Evolutionary conservation across 2,888 invertebrate genomes (phyloP).

Genomic region (Trypoxylon attenuatum): DNA sequence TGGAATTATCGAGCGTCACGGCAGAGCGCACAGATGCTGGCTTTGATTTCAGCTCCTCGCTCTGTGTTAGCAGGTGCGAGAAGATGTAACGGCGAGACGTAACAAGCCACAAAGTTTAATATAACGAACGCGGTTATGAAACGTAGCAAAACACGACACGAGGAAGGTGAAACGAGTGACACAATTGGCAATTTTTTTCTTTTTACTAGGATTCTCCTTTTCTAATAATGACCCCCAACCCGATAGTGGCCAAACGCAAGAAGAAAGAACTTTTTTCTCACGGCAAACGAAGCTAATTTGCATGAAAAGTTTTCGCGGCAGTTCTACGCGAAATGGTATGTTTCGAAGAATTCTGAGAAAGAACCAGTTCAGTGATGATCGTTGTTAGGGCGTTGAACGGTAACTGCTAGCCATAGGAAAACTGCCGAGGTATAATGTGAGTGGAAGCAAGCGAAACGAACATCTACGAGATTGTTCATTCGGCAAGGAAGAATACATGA

Average conservation of each 20-base stretch:
- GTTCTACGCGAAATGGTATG: neutral
- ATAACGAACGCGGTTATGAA: neutral
- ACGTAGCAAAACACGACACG: neutral
- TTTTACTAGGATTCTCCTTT: neutral
- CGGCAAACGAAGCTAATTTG: neutral
- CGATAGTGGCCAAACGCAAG: neutral
- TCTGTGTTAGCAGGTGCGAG: neutral
- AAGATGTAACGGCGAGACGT: neutral
- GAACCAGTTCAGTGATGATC: too few species aligned
- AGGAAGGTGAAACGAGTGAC: neutral
- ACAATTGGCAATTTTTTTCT: neutral
- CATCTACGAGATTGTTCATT: neutral
- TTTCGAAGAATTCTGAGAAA: too few species aligned
- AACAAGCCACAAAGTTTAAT: conserved; percentile 3
- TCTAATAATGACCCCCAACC: neutral
- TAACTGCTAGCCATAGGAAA: too few species aligned
- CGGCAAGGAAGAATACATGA: neutral
- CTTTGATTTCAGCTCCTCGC: conserved; percentile 1
- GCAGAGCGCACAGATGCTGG: neutral
- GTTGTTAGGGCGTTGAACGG: too few species aligned
- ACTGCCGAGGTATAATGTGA: neutral
- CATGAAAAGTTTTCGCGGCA: neutral
- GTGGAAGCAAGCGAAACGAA: neutral
- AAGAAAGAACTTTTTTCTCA: neutral
- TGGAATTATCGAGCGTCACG: conserved; percentile 12